Evolutionary conservation across 37 sponge, comb jelly and placozoan species (phyloP).

Genomic region (Halichondria panicea): DNA sequence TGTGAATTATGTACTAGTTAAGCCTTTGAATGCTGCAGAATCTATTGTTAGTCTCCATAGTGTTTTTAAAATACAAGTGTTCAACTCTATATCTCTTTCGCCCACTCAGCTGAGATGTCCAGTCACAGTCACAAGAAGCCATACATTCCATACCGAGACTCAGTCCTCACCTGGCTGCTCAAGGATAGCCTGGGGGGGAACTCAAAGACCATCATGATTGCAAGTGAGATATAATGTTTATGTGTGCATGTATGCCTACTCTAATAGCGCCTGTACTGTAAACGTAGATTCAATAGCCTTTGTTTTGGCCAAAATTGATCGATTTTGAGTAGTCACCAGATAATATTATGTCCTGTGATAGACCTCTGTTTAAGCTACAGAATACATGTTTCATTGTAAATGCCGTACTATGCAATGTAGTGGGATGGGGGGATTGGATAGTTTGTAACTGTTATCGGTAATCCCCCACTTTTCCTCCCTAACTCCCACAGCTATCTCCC

Average conservation of each 20-base stretch:
- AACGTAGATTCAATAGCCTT: background rate
- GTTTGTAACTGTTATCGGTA: too few relatives aligned
- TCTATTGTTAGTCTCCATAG: too few relatives aligned
- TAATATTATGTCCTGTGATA: background rate
- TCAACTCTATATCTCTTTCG: background rate
- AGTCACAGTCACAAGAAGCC: constrained; percentile 21
- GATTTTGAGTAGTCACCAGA: background rate
- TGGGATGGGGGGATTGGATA: too few relatives aligned
- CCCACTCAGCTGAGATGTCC: constrained; percentile 65
- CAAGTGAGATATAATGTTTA: constrained; percentile 52
- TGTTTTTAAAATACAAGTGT: background rate
- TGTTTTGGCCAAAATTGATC: background rate
- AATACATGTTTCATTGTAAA: too few relatives aligned
- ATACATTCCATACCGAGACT: constrained; percentile 89
- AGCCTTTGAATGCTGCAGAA: too few relatives aligned
- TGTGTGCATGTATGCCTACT: background rate
- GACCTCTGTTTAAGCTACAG: background rate
- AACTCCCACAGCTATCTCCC: background rate
- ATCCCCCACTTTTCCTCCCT: background rate
- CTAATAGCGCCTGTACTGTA: background rate
- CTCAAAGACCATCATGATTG: constrained; percentile 88
- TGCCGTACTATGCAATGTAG: too few relatives aligned
- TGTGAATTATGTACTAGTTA: too few relatives aligned
- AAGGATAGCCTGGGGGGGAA: constrained; percentile 94
- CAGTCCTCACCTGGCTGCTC: constrained; percentile 87